Evolutionary conservation across 2,113 vertebrate species (phyloP), one percentile per base, ranked within the genome.

Genomic region (Cephalopterus ornatus): DNA sequence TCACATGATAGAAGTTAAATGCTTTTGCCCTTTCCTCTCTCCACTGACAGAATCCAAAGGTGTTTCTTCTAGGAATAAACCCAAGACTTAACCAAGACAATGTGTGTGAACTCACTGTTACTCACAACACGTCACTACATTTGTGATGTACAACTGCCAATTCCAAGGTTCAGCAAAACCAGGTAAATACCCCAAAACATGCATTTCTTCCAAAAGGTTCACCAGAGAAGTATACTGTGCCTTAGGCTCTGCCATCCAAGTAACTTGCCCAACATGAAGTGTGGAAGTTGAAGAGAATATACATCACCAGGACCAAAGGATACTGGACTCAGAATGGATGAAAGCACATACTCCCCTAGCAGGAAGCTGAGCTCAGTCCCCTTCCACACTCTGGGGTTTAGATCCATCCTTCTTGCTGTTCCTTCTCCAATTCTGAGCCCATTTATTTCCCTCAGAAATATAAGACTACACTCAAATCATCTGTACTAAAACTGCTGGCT

Each of bases 21-120:
- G 32, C 61, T 78, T 88, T 93, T 97, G 82, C 62, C 71, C 82
- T 68, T 89, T 91, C 72, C 65, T 84, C 42, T 46, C 46, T 35
- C 16, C 52, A 71, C 8, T 9, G 39, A 49, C 12, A 28, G 14
- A 61, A 73, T 50, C 66, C 26, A 39, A 72, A 85, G 75, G 37
- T 75, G 47, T 71, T 90, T 66, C 42, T 68, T 68, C 19, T 7
- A 59, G 71, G 46, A 62, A 35, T 14, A 66, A 79, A 80, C 23
- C 39, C 33, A 77, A 52, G 37, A 84, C 22, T 78, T 44, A 63
- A 53, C 33, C 49, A 39, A 78, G 74, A 42, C 71, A 35, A 35
- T 2, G 9, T 19, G 21, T 16, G 35, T 3, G n/a, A 52, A 26
- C 10, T 44, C 46, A 24, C 19, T 4, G 33, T 30, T 32, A 35